These are phyloP conservation scores for Otus scops DNA, from an alignment of 2,797 vertebrate species.

Conservation along the genomic window DNA sequence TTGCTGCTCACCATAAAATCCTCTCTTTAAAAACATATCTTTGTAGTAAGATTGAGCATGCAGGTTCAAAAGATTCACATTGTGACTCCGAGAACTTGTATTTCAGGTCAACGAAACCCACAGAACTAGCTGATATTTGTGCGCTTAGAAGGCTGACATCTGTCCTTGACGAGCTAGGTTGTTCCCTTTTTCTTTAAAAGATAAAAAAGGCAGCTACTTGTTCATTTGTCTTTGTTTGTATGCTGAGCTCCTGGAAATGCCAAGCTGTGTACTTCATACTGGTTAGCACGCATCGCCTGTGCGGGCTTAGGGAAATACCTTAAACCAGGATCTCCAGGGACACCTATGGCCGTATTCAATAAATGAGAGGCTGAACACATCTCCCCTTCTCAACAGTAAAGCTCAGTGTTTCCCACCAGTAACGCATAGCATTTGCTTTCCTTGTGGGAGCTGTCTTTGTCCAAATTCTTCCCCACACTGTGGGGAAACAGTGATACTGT, in stretches of 20 bases:
- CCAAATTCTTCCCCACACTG: not conserved
- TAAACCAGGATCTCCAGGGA: not conserved
- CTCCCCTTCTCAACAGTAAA: not conserved
- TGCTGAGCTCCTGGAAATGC: not conserved
- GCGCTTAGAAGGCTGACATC: not conserved
- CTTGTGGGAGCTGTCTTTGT: not conserved
- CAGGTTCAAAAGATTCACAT: not conserved
- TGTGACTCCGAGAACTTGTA: not conserved
- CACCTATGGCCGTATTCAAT: not conserved
- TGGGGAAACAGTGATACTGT: too few species aligned
- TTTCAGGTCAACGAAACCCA: not conserved
- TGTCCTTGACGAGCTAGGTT: not conserved
- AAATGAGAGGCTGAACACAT: not conserved
- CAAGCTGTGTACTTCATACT: not conserved
- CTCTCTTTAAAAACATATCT: conserved; percentile 31
- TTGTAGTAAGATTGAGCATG: conserved; percentile 22
- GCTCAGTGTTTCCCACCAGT: not conserved
- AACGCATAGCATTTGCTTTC: not conserved
- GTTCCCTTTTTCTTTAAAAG: not conserved
- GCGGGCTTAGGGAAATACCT: not conserved
- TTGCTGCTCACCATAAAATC: conserved; percentile 31
- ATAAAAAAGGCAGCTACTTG: not conserved
- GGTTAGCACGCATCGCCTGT: not conserved
- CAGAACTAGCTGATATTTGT: not conserved
- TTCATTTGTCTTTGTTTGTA: not conserved